Conservation (phyloP, 2,888 invertebrate species). For the Chymomyza amoena region DNA sequence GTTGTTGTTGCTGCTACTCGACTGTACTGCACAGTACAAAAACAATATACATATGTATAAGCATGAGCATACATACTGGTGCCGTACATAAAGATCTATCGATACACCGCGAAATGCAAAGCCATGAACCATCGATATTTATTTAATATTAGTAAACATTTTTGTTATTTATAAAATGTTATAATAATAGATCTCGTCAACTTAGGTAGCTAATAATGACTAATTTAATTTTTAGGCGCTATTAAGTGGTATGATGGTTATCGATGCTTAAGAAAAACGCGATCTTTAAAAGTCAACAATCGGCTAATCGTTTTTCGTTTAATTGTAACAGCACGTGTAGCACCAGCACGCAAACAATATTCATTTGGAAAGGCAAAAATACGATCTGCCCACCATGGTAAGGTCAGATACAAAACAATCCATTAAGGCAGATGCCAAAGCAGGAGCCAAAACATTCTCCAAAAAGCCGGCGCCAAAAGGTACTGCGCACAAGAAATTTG, state of each 20-base stretch:
- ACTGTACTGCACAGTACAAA: neutral
- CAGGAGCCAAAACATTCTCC: neutral
- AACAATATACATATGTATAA: neutral
- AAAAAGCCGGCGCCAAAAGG: neutral
- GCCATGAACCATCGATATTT: neutral
- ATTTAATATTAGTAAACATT: neutral
- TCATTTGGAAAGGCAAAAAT: neutral
- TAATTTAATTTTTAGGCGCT: neutral
- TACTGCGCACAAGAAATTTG: neutral
- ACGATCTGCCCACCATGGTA: constrained; percentile 4
- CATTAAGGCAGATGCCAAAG: neutral
- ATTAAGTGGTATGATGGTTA: neutral
- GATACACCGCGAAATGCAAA: neutral
- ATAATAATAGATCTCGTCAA: too few species aligned
- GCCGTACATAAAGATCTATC: neutral
- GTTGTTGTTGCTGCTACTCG: neutral
- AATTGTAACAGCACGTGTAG: neutral
- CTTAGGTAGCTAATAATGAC: neutral
- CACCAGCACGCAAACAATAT: neutral
- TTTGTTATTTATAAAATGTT: too few species aligned
- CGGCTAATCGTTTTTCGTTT: neutral
- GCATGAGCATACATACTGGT: neutral
- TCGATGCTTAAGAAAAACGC: neutral
- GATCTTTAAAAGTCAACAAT: neutral
- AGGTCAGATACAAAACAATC: neutral